Percentiles rank a stretch among this genome's conserved stretches.
phyloP scores from a whole-genome alignment of 2,113 vertebrate genomes.

The Sebastes fasciatus region DNA sequence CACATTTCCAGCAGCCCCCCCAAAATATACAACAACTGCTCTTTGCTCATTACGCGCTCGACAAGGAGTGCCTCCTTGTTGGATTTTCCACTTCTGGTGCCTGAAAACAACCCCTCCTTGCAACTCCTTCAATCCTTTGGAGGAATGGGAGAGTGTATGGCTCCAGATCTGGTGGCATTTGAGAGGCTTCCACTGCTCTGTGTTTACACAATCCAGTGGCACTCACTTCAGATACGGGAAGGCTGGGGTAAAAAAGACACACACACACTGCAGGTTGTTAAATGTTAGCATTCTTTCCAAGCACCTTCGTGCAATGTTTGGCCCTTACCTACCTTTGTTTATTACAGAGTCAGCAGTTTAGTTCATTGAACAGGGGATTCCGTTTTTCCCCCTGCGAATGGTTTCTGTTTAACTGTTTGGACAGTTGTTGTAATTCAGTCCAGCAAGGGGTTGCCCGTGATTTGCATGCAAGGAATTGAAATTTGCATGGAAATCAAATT shows the following conservation, averaged over 20 bases:
- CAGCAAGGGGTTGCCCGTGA: slow-evolving; percentile 53
- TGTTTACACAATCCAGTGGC: slow-evolving; percentile 66
- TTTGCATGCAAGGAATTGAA: slow-evolving; percentile 66
- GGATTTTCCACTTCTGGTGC: slow-evolving; percentile 71
- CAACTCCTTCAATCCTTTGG: slow-evolving; percentile 32
- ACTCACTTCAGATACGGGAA: slow-evolving; percentile 41
- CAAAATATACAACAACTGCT: slow-evolving; percentile 57
- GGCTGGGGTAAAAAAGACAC: slow-evolving; percentile 17
- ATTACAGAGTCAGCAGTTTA: slow-evolving; percentile 63
- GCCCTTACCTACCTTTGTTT: slow-evolving; percentile 58
- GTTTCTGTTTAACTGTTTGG: slow-evolving; percentile 68
- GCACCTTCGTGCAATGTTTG: slow-evolving; percentile 61
- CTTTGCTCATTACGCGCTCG: slow-evolving; percentile 52
- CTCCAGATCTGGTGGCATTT: slow-evolving; percentile 65
- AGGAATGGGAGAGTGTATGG: slow-evolving; percentile 45
- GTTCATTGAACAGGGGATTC: slow-evolving; percentile 67
- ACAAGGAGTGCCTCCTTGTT: slow-evolving; percentile 63
- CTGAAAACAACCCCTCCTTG: slow-evolving; percentile 55
- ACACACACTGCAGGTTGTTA: slow-evolving; percentile 48
- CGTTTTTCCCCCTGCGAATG: slow-evolving; percentile 54
- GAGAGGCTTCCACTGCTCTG: slow-evolving; percentile 42
- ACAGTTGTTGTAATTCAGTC: slow-evolving; percentile 64
- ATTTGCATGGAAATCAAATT: slow-evolving; percentile 69
- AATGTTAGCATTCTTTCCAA: slow-evolving; percentile 70
- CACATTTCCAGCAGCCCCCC: slow-evolving; percentile 44